These are phyloP conservation scores for Ranitomeya variabilis DNA, from an alignment of 2,113 vertebrate genomes.

Conservation along the genomic window DNA sequence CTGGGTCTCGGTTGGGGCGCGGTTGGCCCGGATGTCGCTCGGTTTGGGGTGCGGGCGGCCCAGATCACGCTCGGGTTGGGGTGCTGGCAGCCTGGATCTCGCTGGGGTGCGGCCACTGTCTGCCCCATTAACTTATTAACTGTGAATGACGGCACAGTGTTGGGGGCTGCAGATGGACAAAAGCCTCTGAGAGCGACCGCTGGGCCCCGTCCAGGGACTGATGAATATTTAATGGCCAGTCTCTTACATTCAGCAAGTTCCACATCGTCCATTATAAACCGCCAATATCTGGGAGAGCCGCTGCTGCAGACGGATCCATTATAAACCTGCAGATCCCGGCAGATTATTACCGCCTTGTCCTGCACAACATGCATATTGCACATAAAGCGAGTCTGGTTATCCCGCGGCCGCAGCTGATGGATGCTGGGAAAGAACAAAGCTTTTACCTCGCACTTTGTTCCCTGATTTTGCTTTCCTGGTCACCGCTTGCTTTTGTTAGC, in stretches of 20 bases:
- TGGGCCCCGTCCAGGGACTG: not conserved
- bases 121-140: not conserved
- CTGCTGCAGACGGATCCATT: not conserved
- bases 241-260: not conserved
- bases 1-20: too few species aligned
- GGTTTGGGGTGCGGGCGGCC: too few species aligned
- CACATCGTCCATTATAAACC: not conserved
- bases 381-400: not conserved
- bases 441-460: slow-evolving; percentile 2
- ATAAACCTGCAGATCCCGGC: not conserved
- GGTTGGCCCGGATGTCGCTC: too few species aligned
- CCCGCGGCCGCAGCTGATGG: not conserved
- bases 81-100: not conserved
- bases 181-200: not conserved
- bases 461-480: not conserved
- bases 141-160: not conserved
- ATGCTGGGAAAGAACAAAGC: not conserved
- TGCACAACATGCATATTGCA: not conserved
- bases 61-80: too few species aligned
- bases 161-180: not conserved
- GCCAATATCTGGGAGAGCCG: not conserved
- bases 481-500: not conserved
- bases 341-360: not conserved
- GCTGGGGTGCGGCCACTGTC: not conserved
- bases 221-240: slow-evolving; percentile 4